Evolutionary conservation across 1,140 invertebrate genomes (phyloP), one percentile per base, ranked within the genome.

Genomic region (Diabrotica undecimpunctata): DNA sequence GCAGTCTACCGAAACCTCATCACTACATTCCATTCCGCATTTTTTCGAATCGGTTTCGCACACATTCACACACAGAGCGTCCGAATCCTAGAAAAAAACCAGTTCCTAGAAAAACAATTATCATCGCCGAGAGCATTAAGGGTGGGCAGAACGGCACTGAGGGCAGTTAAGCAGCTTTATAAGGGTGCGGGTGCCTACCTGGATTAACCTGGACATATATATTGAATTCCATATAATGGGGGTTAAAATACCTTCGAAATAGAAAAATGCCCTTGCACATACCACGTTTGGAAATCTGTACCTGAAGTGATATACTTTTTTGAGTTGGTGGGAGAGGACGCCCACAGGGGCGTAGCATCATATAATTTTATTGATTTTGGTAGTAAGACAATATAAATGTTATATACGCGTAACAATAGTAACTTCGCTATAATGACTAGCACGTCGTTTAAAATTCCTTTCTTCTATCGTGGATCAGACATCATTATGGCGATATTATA

Each of bases 201-300:
- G 56, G 56, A 58, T 58, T 58, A 58, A 36, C 36, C 36, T 8
- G 56, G 56, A 37, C 25, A 25, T 25, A 25, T 25, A 25, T 25
- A 58, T 58, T 58, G 56, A 11, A 58, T 61, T 61, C 41, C 59
- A 36, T 37, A 58, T 25, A 58, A 58, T 58, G 36, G 38, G 38
- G 38, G 14, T 58, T 55, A 55, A 61, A 61, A 46, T 61, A 61
- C 39, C 59, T 61, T 61, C 11, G 51, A 61, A 61, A 37, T 12
- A 6, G 59, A 61, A 52, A 61, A 51, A 25, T 50, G 59, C 39
- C 51, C n/a, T 51, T 37, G 39, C 59, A 52, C 59, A 52, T 61
- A 61, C 59, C 59, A 50, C 36, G 7, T 13, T 61, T 13, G 59
- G 59, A 61, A 61, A 61, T 61, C 39, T 61, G 59, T 61, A 35